Conservation (phyloP, 2,113 vertebrate species). For the Malurus elegans region DNA sequence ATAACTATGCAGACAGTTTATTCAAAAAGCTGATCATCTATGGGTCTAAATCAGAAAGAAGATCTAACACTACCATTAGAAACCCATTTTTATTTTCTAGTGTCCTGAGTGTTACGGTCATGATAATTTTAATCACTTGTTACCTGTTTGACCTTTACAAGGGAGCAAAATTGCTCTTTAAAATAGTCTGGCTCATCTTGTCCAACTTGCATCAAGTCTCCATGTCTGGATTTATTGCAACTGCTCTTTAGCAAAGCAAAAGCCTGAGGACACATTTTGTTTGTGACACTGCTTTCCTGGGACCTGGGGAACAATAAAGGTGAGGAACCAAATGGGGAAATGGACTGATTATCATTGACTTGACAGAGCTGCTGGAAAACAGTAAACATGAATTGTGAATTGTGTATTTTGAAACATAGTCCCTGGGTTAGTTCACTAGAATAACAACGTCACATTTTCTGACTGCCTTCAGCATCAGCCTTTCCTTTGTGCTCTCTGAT, state of each 20-base stretch:
- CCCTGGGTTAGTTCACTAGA: not conserved
- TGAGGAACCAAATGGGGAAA: not conserved
- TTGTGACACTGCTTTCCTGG: not conserved
- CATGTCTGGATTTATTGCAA: not conserved
- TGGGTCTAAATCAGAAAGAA: not conserved
- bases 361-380: not conserved
- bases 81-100: not conserved
- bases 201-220: not conserved
- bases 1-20: not conserved
- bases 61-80: not conserved
- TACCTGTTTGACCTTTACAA: not conserved
- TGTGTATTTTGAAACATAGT: not conserved
- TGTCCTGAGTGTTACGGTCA: not conserved
- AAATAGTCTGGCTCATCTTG: not conserved
- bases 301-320: fast-evolving
- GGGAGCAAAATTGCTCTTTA: not conserved
- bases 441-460: not conserved
- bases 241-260: not conserved
- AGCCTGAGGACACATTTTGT: not conserved
- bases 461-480: not conserved
- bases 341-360: not conserved
- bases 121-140: not conserved
- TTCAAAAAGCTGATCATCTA: not conserved
- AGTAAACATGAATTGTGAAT: not conserved
- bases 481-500: not conserved